phyloP scores from a whole-genome alignment of 1,140 invertebrate species.

The Venustaconcha ellipsiformis region DNA sequence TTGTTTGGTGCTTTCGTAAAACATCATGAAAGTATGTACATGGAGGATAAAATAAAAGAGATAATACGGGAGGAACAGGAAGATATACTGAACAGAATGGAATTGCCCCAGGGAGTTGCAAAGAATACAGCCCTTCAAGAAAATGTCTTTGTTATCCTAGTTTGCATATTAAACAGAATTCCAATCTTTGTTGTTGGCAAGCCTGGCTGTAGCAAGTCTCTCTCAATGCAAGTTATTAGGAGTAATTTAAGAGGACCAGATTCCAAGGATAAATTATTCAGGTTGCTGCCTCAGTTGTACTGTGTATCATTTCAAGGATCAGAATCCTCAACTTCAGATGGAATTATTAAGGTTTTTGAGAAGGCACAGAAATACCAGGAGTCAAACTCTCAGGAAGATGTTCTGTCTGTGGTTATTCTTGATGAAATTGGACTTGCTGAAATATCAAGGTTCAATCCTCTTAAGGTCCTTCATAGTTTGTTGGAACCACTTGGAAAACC shows the following conservation, averaged over 20 bases:
- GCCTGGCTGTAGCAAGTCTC: not conserved
- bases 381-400: constrained; percentile 42
- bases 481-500: constrained; percentile 24
- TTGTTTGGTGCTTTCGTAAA: not conserved
- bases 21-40: not conserved
- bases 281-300: too few relatives aligned
- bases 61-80: constrained; percentile 19
- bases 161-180: constrained; percentile 50
- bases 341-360: too few relatives aligned
- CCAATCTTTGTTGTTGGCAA: constrained; percentile 51
- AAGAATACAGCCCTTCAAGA: constrained; percentile 50
- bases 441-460: constrained; percentile 55
- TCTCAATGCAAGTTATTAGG: too few relatives aligned
- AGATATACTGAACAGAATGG: constrained; percentile 18
- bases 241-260: too few relatives aligned
- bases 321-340: too few relatives aligned
- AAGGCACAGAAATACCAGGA: constrained; percentile 42
- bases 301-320: too few relatives aligned
- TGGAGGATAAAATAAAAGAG: not conserved
- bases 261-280: too few relatives aligned
- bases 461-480: constrained; percentile 51
- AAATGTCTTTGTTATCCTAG: constrained; percentile 55
- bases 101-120: constrained; percentile 15
- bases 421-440: constrained; percentile 64
- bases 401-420: constrained; percentile 60